phyloP scores from a whole-genome alignment of 2,113 vertebrate species.

The Hippoglossus stenolepis region DNA sequence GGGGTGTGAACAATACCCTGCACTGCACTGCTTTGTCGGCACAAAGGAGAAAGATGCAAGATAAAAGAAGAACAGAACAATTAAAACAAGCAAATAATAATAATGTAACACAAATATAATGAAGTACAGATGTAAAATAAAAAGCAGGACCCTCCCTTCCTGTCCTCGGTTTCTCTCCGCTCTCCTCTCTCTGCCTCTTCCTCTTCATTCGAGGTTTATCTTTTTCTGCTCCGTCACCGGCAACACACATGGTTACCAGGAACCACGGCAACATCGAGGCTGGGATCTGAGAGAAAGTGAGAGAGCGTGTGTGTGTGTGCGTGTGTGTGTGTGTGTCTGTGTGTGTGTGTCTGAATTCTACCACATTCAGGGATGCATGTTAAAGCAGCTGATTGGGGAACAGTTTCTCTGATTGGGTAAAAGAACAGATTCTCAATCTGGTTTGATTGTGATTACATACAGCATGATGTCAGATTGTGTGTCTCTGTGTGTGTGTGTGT shows the following conservation, averaged over 20 bases:
- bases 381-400: neutral
- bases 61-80: no score
- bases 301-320: constrained; percentile 5
- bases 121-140: neutral
- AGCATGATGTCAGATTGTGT: neutral
- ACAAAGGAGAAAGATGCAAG: no score
- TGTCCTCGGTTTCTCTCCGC: no score
- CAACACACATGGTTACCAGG: constrained; percentile 18
- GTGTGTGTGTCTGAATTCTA: constrained; percentile 3
- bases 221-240: constrained; percentile 17
- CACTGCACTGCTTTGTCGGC: no score
- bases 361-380: constrained; percentile 4
- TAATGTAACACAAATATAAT: neutral
- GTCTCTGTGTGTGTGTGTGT: neutral
- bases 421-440: neutral
- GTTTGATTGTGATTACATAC: constrained; percentile 8
- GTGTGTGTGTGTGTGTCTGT: constrained; percentile 5
- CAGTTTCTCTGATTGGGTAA: neutral
- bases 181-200: neutral
- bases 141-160: neutral
- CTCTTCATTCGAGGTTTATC: constrained; percentile 7
- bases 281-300: constrained; percentile 3
- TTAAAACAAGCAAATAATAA: neutral
- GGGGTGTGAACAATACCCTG: no score
- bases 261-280: neutral